These are phyloP conservation scores for Ailuropoda melanoleuca DNA, from an alignment of 2,113 vertebrate genomes.

Conservation along the genomic window DNA sequence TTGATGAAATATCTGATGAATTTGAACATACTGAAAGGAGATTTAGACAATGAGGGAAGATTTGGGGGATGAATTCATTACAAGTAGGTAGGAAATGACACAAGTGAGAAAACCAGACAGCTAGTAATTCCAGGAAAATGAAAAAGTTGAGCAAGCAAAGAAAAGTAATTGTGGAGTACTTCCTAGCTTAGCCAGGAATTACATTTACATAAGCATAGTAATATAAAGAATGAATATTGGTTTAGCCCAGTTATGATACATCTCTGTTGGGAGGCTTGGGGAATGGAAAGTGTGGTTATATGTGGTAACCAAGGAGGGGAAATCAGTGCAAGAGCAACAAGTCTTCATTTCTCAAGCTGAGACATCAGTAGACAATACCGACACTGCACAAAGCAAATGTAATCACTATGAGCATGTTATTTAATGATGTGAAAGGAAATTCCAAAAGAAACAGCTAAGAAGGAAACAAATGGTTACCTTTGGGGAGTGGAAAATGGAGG, in stretches of 20 bases:
- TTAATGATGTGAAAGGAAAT: neutral
- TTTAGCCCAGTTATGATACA: neutral
- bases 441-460: neutral
- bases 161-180: neutral
- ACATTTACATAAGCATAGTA: neutral
- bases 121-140: conserved; percentile 4
- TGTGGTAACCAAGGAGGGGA: neutral
- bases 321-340: neutral
- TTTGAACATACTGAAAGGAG: neutral
- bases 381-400: neutral
- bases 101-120: neutral
- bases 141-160: neutral
- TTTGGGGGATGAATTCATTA: neutral
- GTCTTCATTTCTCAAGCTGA: conserved; percentile 8
- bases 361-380: neutral
- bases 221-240: neutral
- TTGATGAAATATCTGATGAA: neutral
- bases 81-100: neutral
- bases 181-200: neutral
- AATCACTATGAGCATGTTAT: neutral
- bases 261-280: neutral
- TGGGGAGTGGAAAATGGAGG: neutral
- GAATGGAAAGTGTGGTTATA: neutral
- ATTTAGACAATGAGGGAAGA: neutral
- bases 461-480: neutral